Evolutionary conservation across 2,113 vertebrate species (phyloP), one percentile per base, ranked within the genome.

Genomic region (Acrocephalus kingi): DNA sequence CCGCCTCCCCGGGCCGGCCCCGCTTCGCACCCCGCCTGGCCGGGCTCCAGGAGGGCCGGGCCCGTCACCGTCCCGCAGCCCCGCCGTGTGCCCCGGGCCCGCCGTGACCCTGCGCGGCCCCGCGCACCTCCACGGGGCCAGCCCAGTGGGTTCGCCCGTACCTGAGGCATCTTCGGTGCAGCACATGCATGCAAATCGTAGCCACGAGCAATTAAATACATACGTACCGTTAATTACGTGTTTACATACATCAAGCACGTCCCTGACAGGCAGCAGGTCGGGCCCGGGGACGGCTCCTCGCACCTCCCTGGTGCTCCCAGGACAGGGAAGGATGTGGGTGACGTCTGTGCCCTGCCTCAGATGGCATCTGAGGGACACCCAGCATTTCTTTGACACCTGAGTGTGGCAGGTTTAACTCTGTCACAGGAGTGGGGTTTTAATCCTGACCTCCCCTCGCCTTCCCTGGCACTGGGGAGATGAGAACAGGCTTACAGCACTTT

Each of bases 111-210:
- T 1, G 55, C 28, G 3, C 37, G 1, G 27, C 74, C 52, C 63
- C 48, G 2, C 75, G 1, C 66, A 1, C 24, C 31, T 24, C 30
- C 62, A 2, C 41, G 2, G 23, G 10, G 4, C 19, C 43, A 0
- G 19, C 37, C 0, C 22, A 1, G 37, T 10, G 31, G 8, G 6
- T 67, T 63, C 21, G 33, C 51, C 45, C 7, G 1, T 71, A 20
- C 63, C 55, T 25, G 6, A 58, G 37, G 79, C 56, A 6, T 33
- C 81, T 11, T 6, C 66, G 7, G 73, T 11, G 7, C 61, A 6
- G 82, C 96, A n/a, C 88, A 84, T 22, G 90, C 56, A 94, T 94
- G 94, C 94, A 96, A 96, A 96, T 97, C 72, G 37, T 90, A 93
- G 94, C 95, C 96, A 49, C 95, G 86, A 94, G 71, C 90, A 83